Conservation (phyloP, 2,113 vertebrate genomes). For the Eretmochelys imbricata region DNA sequence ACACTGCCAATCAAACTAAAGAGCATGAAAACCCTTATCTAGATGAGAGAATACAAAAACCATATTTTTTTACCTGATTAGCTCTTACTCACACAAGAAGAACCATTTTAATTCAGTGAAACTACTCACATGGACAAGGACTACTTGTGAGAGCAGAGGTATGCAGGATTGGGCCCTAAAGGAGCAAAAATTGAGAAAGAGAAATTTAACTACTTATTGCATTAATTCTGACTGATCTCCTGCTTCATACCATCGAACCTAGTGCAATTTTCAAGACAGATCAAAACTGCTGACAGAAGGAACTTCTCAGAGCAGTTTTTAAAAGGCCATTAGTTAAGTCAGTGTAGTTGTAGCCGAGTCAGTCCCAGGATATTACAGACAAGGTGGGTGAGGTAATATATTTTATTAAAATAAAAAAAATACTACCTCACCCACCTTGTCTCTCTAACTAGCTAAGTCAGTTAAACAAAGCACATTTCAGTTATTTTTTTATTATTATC, state of each 20-base stretch:
- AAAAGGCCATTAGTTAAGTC: not conserved
- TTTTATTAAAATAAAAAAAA: not conserved
- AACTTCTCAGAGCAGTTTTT: not conserved
- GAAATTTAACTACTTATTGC: slow-evolving; percentile 27
- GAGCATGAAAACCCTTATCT: not conserved
- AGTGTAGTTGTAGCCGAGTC: not conserved
- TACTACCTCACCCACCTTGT: not conserved
- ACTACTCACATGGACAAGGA: not conserved
- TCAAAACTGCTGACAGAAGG: not conserved
- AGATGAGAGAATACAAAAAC: not conserved
- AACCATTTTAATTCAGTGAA: too few species aligned
- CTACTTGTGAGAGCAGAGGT: not conserved
- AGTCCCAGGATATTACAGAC: not conserved
- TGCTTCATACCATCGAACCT: not conserved
- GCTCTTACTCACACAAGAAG: not conserved
- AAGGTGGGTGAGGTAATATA: not conserved
- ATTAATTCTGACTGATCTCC: slow-evolving; percentile 2
- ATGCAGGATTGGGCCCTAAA: not conserved
- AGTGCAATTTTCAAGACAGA: not conserved
- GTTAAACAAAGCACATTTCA: not conserved
- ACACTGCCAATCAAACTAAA: not conserved
- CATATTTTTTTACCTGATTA: not conserved
- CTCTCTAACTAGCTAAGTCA: not conserved
- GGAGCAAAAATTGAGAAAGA: not conserved
- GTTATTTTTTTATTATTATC: not conserved